A percentile compares a stretch with the other conserved stretches of the same genome.
phyloP scores from a whole-genome alignment of 2,888 invertebrate genomes.

The Glaucopsyche alexis region DNA sequence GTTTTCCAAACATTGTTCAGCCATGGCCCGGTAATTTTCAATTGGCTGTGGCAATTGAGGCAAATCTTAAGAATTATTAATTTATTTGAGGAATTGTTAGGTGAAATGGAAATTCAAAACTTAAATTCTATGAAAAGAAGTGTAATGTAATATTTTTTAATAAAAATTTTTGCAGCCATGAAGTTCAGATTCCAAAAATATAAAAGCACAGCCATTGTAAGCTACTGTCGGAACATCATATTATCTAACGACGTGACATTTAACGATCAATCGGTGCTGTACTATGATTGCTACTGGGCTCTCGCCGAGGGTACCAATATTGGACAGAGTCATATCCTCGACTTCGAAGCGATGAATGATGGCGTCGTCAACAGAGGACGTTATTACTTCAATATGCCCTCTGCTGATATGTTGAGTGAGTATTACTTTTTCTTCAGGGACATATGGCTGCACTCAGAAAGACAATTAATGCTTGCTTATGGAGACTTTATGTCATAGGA shows the following conservation, averaged over 20 bases:
- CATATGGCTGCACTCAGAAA: no score
- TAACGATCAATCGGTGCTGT: slow-evolving; percentile 65
- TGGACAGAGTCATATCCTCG: slow-evolving; percentile 62
- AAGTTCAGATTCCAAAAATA: slow-evolving; percentile 63
- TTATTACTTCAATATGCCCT: slow-evolving; percentile 70
- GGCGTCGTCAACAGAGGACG: slow-evolving; percentile 59
- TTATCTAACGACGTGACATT: slow-evolving; percentile 62
- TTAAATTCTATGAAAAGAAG: no score
- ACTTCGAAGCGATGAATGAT: slow-evolving; percentile 68
- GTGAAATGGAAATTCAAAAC: no score
- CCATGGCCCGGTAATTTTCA: no score
- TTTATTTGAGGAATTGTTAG: no score
- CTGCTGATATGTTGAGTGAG: slow-evolving; percentile 69
- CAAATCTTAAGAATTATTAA: no score
- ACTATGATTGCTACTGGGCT: slow-evolving; percentile 72
- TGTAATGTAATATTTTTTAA: neutral
- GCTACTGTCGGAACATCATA: slow-evolving; percentile 67
- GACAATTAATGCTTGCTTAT: no score
- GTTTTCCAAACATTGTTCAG: no score
- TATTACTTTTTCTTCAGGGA: slow-evolving; percentile 35
- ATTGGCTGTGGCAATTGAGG: no score
- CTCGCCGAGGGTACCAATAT: slow-evolving; percentile 52
- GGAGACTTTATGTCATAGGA: no score
- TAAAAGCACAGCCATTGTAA: slow-evolving; percentile 48
- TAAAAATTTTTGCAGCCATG: slow-evolving; percentile 54